Percentiles rank a stretch among this genome's conserved stretches.
These are phyloP conservation scores for Phoxinus dragarum DNA, from an alignment of 2,797 vertebrate species.

Conservation along the genomic window DNA sequence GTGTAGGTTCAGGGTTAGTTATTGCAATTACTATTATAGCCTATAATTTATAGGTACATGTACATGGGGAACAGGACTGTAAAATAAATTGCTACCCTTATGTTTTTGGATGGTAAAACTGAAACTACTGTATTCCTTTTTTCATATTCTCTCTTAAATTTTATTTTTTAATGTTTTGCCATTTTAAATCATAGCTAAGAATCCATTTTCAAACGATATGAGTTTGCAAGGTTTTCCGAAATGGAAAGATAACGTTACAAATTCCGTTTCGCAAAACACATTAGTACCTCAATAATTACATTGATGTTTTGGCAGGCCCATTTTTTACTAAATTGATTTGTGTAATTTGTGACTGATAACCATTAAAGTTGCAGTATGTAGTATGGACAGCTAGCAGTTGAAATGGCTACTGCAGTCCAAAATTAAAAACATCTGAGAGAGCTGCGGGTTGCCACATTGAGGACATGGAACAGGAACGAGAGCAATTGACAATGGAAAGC, in stretches of 20 bases:
- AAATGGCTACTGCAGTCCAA: neutral
- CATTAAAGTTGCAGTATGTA: neutral
- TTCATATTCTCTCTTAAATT: neutral
- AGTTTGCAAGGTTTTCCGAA: neutral
- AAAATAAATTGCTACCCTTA: too few relatives aligned
- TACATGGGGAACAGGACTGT: too few relatives aligned
- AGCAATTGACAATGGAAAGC: neutral
- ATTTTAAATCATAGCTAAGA: neutral
- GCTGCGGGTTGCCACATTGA: neutral
- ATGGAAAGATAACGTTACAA: neutral
- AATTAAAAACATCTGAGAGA: neutral
- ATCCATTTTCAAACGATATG: neutral
- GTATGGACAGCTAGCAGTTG: neutral
- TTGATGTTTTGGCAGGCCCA: neutral
- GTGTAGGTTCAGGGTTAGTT: too few relatives aligned
- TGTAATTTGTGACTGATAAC: too few relatives aligned
- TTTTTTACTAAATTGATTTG: neutral
- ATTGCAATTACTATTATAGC: too few relatives aligned
- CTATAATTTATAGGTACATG: too few relatives aligned
- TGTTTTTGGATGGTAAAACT: neutral
- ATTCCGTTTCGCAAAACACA: neutral
- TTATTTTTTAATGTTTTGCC: neutral
- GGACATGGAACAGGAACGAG: neutral
- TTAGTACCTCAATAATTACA: neutral
- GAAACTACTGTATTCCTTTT: neutral